Percentiles rank a stretch among this genome's conserved stretches.
Evolutionary conservation across 2,797 vertebrate genomes (phyloP).

Genomic region (Galago senegalensis): DNA sequence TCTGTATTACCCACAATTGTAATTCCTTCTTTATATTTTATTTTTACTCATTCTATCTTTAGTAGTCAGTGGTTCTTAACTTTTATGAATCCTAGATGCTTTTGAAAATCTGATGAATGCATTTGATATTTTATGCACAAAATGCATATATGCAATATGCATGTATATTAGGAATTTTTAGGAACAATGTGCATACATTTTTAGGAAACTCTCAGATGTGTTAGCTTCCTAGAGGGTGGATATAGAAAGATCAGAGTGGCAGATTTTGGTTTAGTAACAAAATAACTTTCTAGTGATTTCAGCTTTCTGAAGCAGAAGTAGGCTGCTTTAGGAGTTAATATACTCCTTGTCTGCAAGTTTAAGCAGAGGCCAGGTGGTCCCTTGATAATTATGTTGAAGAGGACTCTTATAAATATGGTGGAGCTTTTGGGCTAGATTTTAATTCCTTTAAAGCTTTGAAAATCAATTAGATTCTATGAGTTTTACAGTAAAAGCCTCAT

Average conservation of each 20-base stretch:
- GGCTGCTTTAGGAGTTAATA: neutral
- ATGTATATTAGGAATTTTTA: neutral
- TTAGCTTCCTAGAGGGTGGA: neutral
- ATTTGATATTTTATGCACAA: slow-evolving; percentile 52
- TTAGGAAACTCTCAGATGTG: slow-evolving; percentile 11
- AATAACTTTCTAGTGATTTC: slow-evolving; percentile 49
- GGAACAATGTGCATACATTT: neutral
- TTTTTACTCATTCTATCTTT: too few species aligned
- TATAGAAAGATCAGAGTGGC: slow-evolving; percentile 16
- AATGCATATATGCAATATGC: neutral
- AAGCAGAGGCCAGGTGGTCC: neutral
- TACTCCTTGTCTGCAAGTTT: slow-evolving; percentile 4
- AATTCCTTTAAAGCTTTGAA: slow-evolving; percentile 66
- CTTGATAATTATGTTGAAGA: slow-evolving; percentile 41
- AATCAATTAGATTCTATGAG: slow-evolving; percentile 72
- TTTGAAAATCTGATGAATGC: slow-evolving; percentile 7
- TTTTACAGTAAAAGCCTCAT: slow-evolving; percentile 77
- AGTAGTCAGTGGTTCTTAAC: neutral
- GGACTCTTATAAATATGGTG: slow-evolving; percentile 56
- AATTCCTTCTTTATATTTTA: too few species aligned
- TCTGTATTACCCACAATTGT: neutral
- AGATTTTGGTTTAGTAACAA: slow-evolving; percentile 29
- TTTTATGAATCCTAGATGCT: neutral
- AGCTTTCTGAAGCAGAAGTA: slow-evolving; percentile 39
- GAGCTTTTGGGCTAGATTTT: slow-evolving; percentile 59